phyloP scores from a whole-genome alignment of 2,888 invertebrate species.

The Morpho helenor region DNA sequence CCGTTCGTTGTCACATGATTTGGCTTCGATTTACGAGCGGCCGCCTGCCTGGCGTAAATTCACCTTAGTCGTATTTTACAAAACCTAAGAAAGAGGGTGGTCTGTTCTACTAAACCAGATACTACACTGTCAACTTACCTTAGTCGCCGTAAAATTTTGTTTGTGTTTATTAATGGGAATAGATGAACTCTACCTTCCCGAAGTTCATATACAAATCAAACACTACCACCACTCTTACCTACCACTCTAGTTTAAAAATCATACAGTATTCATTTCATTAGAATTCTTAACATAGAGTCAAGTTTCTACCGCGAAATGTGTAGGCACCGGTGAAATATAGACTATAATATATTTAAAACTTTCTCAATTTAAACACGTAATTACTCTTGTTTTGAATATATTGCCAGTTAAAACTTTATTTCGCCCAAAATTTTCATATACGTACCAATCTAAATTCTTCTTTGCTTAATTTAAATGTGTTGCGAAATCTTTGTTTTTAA shows the following conservation, averaged over 20 bases:
- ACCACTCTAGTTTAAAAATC: not conserved
- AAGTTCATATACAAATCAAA: too few species aligned
- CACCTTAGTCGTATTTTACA: too few species aligned
- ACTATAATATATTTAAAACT: slow-evolving; percentile 26
- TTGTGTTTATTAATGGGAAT: too few species aligned
- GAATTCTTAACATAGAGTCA: slow-evolving; percentile 8
- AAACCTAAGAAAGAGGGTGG: too few species aligned
- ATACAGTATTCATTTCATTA: slow-evolving; percentile 5
- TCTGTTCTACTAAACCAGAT: too few species aligned
- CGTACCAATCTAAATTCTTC: not conserved
- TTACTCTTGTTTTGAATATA: slow-evolving; percentile 28
- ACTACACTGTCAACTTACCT: too few species aligned
- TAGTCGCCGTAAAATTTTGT: too few species aligned
- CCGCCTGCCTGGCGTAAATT: too few species aligned
- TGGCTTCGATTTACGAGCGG: too few species aligned
- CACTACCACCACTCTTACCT: too few species aligned
- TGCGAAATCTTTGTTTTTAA: not conserved
- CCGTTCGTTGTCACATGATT: too few species aligned
- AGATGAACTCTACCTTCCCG: too few species aligned
- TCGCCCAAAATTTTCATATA: slow-evolving; percentile 15
- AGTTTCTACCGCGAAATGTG: slow-evolving; percentile 17
- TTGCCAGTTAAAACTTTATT: slow-evolving; percentile 24
- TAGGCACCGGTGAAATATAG: slow-evolving; percentile 19
- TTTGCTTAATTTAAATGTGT: not conserved
- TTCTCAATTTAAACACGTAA: slow-evolving; percentile 27